phyloP scores from a whole-genome alignment of 1,140 invertebrate genomes.

The Charaxes varanes region DNA sequence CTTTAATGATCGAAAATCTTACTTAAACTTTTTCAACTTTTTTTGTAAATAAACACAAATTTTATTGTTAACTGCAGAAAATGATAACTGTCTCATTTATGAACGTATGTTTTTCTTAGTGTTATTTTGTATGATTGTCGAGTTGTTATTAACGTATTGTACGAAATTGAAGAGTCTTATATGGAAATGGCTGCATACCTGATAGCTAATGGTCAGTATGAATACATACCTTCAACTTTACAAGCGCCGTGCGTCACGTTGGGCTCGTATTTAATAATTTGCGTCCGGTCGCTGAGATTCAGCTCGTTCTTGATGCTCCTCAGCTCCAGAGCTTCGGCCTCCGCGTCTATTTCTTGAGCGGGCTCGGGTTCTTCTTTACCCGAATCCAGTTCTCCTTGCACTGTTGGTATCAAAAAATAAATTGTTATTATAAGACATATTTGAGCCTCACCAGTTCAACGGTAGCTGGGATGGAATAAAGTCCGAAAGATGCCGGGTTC shows the following conservation, averaged over 20 bases:
- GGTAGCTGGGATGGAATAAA: too few species aligned
- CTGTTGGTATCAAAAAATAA: neutral
- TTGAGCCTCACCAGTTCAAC: too few species aligned
- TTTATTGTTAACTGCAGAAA: too few species aligned
- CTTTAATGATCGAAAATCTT: too few species aligned
- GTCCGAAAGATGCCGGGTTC: too few species aligned
- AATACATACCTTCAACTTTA: constrained; percentile 50
- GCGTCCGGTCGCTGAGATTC: constrained; percentile 66
- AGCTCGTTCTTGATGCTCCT: constrained; percentile 66
- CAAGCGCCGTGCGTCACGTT: constrained; percentile 58
- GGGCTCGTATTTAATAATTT: constrained; percentile 71
- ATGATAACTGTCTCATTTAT: too few species aligned
- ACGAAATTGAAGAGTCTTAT: neutral
- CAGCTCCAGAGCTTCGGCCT: constrained; percentile 59
- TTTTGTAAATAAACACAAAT: too few species aligned
- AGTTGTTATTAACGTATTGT: too few species aligned
- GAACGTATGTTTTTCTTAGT: too few species aligned
- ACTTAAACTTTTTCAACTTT: too few species aligned
- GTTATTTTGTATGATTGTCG: too few species aligned
- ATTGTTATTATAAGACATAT: too few species aligned
- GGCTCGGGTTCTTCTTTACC: constrained; percentile 14
- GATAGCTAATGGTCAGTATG: neutral
- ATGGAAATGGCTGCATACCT: neutral
- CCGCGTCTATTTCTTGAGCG: constrained; percentile 26
- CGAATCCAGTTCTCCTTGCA: constrained; percentile 8